Conservation (phyloP, 2,888 invertebrate genomes). For the Tinea trinotella region DNA sequence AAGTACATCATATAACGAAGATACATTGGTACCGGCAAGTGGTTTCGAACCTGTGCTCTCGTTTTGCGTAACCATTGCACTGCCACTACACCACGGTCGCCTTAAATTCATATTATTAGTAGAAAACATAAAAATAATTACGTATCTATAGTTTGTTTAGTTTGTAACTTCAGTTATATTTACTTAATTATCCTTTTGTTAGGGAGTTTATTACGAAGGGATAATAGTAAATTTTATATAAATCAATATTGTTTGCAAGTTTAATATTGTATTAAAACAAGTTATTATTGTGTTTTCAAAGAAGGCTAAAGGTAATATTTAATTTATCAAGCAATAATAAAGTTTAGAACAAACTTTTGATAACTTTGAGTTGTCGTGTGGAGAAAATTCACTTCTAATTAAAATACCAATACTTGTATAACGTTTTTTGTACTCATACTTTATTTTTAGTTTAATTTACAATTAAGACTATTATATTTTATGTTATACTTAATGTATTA, state of each 20-base stretch:
- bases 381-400: neutral
- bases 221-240: neutral
- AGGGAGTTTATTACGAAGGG: neutral
- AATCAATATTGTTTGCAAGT: neutral
- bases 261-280: neutral
- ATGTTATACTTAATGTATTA: too few species aligned
- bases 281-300: constrained; percentile 1
- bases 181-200: neutral
- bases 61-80: too few species aligned
- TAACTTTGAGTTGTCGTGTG: constrained; percentile 9
- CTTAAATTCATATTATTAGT: too few species aligned
- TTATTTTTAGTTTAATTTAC: too few species aligned
- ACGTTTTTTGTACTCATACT: too few species aligned
- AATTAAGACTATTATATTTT: too few species aligned
- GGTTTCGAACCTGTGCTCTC: too few species aligned
- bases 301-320: neutral
- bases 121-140: too few species aligned
- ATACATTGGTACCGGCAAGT: too few species aligned
- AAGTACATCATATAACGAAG: too few species aligned
- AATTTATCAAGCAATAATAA: constrained; percentile 12
- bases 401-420: too few species aligned
- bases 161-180: neutral
- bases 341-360: constrained; percentile 3
- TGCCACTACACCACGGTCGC: too few species aligned
- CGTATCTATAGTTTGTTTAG: neutral